Conservation (phyloP, 2,888 invertebrate species). For the Caenorhabditis macrosperma region DNA sequence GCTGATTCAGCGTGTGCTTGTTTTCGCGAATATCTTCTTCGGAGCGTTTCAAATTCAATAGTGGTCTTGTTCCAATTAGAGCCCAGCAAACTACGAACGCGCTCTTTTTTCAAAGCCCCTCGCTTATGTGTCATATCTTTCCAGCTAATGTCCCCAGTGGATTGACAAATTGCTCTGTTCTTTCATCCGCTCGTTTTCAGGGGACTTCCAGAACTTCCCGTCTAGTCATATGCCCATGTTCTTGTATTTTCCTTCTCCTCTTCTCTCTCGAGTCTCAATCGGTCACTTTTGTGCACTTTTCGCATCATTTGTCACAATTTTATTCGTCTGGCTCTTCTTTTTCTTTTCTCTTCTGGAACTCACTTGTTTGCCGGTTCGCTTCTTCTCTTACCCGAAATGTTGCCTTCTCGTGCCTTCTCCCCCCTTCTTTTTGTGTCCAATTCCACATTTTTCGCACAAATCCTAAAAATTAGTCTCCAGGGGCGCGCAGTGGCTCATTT, state of each 20-base stretch:
- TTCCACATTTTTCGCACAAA: slow-evolving; percentile 52
- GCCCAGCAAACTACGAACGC: not conserved
- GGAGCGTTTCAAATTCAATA: slow-evolving; percentile 23
- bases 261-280: not conserved
- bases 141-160: not conserved
- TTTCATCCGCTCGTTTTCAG: not conserved
- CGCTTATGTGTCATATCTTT: not conserved
- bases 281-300: slow-evolving; percentile 25
- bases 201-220: too few species aligned
- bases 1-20: slow-evolving; percentile 44
- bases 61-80: not conserved
- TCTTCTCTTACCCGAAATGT: slow-evolving; percentile 39
- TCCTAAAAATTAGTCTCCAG: slow-evolving; percentile 59
- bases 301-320: slow-evolving; percentile 45
- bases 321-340: slow-evolving; percentile 26
- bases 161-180: not conserved
- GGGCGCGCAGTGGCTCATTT: slow-evolving; percentile 51
- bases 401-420: slow-evolving; percentile 30
- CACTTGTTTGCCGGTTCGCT: not conserved
- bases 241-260: too few species aligned
- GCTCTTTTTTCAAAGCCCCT: not conserved
- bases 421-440: slow-evolving; percentile 33
- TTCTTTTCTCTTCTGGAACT: slow-evolving; percentile 1
- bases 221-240: too few species aligned
- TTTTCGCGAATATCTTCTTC: slow-evolving; percentile 14